Conservation (phyloP, 2,888 invertebrate genomes). For the Petrolisthes manimaculis region DNA sequence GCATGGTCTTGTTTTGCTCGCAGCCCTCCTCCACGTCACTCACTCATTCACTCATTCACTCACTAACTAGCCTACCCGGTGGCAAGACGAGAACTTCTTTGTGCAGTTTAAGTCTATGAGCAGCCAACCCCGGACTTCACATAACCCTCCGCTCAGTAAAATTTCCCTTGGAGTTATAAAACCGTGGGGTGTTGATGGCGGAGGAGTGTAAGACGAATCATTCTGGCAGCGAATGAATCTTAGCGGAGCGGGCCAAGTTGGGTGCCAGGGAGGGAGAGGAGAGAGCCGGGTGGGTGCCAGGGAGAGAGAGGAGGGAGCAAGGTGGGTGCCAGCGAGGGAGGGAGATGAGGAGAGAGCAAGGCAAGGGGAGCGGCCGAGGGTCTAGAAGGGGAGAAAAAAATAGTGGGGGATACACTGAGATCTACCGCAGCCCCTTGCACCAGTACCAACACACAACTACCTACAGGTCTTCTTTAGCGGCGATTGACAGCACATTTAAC, state of each 20-base stretch:
- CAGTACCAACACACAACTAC: background rate
- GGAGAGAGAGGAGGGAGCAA: background rate
- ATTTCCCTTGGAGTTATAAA: background rate
- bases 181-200: background rate
- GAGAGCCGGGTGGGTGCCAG: background rate
- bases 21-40: background rate
- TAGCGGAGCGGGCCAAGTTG: slow-evolving; percentile 24
- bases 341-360: background rate
- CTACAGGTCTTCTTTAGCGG: background rate
- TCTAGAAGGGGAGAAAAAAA: slow-evolving; percentile 28
- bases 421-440: background rate
- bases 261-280: slow-evolving; percentile 1
- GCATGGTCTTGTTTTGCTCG: background rate
- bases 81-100: too few species aligned
- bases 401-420: slow-evolving; percentile 29
- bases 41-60: too few species aligned
- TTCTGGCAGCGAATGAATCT: slow-evolving; percentile 43
- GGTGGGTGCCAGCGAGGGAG: background rate
- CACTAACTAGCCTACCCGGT: too few species aligned
- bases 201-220: slow-evolving; percentile 30
- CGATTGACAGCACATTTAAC: background rate
- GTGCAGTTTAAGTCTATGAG: too few species aligned
- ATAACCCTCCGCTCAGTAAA: too few species aligned
- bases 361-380: background rate
- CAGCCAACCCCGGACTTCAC: too few species aligned